Evolutionary conservation across 2,113 vertebrate species (phyloP), one percentile per base, ranked within the genome.

Genomic region (Pterocles gutturalis): DNA sequence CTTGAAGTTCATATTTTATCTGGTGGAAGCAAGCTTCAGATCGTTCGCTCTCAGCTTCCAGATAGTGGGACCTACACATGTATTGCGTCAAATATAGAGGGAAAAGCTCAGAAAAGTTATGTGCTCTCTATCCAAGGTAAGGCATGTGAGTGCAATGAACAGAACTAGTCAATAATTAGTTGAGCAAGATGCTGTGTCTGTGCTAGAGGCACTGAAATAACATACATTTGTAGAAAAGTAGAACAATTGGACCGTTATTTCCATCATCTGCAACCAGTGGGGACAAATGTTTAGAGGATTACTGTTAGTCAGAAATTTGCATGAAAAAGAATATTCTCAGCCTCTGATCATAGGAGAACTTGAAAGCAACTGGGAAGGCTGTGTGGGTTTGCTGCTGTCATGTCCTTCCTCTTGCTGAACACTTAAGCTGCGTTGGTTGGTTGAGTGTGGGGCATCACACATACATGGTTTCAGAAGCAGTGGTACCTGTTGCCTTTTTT

Each of bases 21-120:
- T 43, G 99, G 99, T 65, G 99, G 99, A 70, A 98, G 98, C 88
- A 99, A 99, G 97, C 97, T 99, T 93, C 99, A 99, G 97, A 99
- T 99, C 17, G 96, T 98, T 66, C 99, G 98, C n/a, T 98, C 99
- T 34, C 99, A 99, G 96, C 97, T 96, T 69, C 98, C 98, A 25
- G 99, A 99, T 84, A 98, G 98, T 36, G 99, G 98, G 76, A 99
- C 98, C 49, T 99, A 99, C 85, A 99, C 95, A 0, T 99, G 99
- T 86, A 78, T 99, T 94, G 99, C 99, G 33, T 99, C 99, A 84
- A 99, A 99, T 16, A 61, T 98, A 79, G 99, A 99, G 94, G 99
- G 99, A 72, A 98, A 98, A 94, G 98, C 99, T 41, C 98, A 95
- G 66, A 99, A 99, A 98, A 98, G 91, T 93, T 99, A 99, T 20